These are phyloP conservation scores for Papilio elwesi DNA, from an alignment of 2,888 invertebrate genomes.

Conservation along the genomic window DNA sequence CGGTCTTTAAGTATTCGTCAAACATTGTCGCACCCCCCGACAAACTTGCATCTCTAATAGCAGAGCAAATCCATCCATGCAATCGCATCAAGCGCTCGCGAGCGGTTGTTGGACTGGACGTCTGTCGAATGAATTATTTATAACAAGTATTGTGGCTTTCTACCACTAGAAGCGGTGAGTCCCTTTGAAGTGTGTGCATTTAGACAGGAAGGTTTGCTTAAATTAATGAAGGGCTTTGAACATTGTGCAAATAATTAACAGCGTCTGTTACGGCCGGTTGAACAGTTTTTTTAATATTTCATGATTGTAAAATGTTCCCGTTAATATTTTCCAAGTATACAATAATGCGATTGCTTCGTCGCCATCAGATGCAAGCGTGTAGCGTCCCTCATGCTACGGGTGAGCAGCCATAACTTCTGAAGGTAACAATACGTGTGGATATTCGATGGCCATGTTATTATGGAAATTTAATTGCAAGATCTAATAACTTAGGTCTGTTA, in stretches of 20 bases:
- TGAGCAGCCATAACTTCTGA: too few relatives aligned
- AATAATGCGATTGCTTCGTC: too few relatives aligned
- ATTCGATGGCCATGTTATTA: too few relatives aligned
- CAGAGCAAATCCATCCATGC: conserved; percentile 55
- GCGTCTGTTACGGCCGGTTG: not conserved
- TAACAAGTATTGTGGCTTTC: conserved; percentile 8
- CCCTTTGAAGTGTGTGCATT: conserved; percentile 1
- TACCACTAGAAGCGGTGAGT: conserved; percentile 10
- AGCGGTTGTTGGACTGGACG: conserved; percentile 12
- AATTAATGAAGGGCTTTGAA: conserved; percentile 5
- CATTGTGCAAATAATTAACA: conserved; percentile 19
- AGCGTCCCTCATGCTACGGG: too few relatives aligned
- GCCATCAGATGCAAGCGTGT: too few relatives aligned
- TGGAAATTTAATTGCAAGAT: too few relatives aligned
- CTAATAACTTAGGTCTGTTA: too few relatives aligned
- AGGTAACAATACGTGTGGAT: too few relatives aligned
- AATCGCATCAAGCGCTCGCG: conserved; percentile 23
- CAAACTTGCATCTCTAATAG: conserved; percentile 52
- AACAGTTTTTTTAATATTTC: not conserved
- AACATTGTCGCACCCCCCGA: conserved; percentile 43
- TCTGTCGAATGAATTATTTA: conserved; percentile 23
- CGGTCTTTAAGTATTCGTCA: conserved; percentile 31
- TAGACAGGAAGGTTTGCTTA: not conserved
- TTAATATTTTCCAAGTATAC: too few relatives aligned
- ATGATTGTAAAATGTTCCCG: not conserved